Conservation (phyloP, 2,113 vertebrate species). For the Benitochromis conjunctus region DNA sequence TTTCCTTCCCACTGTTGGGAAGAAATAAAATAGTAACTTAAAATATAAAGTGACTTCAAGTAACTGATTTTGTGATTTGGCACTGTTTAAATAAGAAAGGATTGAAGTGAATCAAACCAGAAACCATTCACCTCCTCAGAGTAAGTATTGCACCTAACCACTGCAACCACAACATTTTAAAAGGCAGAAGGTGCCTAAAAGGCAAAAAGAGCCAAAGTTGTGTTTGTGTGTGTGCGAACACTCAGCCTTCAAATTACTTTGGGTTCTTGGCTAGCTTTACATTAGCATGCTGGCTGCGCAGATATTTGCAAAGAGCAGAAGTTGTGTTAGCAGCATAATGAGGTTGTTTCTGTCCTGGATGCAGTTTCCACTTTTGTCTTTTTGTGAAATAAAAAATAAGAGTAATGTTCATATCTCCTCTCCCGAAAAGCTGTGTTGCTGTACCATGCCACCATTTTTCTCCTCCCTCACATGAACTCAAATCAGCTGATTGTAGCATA, state of each 20-base stretch:
- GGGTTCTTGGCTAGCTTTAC: not conserved
- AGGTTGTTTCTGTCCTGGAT: not conserved
- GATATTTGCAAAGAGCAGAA: not conserved
- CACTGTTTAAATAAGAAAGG: not conserved
- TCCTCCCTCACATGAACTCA: not conserved
- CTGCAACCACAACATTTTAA: not conserved
- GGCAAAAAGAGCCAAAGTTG: not conserved
- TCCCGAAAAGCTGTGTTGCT: not conserved
- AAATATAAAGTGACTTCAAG: not conserved
- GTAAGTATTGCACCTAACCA: not conserved
- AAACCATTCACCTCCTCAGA: not conserved
- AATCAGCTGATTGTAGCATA: not conserved
- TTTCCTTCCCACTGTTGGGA: not conserved
- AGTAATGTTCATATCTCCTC: not conserved
- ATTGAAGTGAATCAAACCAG: not conserved
- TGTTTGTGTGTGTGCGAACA: not conserved
- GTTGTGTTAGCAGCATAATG: not conserved
- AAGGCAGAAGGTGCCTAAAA: not conserved
- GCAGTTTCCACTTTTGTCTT: not conserved
- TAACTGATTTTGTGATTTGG: not conserved
- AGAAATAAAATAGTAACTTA: not conserved
- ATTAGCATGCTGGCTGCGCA: not conserved
- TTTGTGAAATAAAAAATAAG: not conserved
- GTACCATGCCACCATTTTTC: not conserved
- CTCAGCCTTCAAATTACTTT: not conserved